Percentiles rank a stretch among this genome's conserved stretches.
Conservation (phyloP, 1,140 invertebrate genomes). For the Drosophila sechellia region DNA sequence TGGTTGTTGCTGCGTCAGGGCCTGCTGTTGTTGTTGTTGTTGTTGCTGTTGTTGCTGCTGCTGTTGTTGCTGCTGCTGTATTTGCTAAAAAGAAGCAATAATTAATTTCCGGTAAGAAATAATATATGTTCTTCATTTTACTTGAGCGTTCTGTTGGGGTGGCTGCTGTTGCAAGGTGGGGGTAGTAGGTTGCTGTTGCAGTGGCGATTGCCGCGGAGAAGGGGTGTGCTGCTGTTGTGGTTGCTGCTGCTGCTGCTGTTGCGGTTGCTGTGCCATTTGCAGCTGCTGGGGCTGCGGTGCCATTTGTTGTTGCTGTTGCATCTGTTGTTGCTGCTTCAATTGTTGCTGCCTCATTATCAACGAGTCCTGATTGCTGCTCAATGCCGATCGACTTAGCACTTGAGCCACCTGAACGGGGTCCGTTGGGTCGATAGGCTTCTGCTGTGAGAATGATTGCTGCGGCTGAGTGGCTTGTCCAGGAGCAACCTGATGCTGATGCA, state of each 20-base stretch:
- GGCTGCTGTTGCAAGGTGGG: slow-evolving; percentile 44
- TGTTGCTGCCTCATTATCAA: slow-evolving; percentile 80
- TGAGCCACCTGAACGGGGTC: slow-evolving; percentile 81
- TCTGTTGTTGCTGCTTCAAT: slow-evolving; percentile 75
- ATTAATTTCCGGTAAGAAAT: neutral
- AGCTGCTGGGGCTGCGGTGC: slow-evolving; percentile 57
- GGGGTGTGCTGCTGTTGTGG: slow-evolving; percentile 48
- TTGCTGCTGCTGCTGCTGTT: slow-evolving; percentile 54
- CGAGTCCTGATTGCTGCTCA: slow-evolving; percentile 79
- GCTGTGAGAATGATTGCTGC: slow-evolving; percentile 64
- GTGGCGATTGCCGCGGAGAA: slow-evolving; percentile 40
- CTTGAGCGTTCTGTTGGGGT: slow-evolving; percentile 42
- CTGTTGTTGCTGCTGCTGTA: slow-evolving; percentile 29
- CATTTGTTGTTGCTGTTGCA: slow-evolving; percentile 62
- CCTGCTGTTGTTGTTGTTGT: slow-evolving; percentile 43
- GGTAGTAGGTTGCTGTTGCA: slow-evolving; percentile 54
- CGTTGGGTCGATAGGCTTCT: slow-evolving; percentile 75
- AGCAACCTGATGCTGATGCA: slow-evolving; percentile 51
- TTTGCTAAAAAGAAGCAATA: slow-evolving; percentile 24
- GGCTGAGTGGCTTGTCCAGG: slow-evolving; percentile 42
- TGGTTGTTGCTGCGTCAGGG: slow-evolving; percentile 36
- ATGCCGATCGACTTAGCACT: slow-evolving; percentile 72
- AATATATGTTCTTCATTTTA: neutral
- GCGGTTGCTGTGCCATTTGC: slow-evolving; percentile 28
- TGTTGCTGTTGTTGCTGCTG: slow-evolving; percentile 64